Evolutionary conservation across 2,113 vertebrate species (phyloP).

Genomic region (Stegostoma tigrinum): DNA sequence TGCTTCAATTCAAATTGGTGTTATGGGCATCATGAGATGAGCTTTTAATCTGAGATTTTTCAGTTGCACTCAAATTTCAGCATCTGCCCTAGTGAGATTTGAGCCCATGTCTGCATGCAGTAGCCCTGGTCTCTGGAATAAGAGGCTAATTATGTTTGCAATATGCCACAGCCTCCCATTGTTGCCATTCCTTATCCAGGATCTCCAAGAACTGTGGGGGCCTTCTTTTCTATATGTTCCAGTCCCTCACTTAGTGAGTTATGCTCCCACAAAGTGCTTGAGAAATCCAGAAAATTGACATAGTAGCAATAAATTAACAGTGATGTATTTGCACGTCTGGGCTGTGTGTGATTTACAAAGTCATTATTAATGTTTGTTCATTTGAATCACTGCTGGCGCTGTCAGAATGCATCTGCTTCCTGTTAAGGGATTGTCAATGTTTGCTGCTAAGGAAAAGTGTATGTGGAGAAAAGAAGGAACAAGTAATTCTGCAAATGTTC

Average conservation of each 20-base stretch:
- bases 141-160: no score
- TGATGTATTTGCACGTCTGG: not conserved
- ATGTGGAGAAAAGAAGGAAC: not conserved
- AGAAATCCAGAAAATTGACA: not conserved
- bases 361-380: not conserved
- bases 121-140: not conserved
- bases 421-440: not conserved
- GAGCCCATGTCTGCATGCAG: no score
- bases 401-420: not conserved
- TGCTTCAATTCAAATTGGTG: no score
- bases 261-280: not conserved
- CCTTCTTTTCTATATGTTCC: not conserved
- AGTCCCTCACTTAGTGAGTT: not conserved
- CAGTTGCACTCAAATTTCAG: no score
- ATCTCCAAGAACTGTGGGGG: not conserved
- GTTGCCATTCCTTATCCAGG: not conserved
- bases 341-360: not conserved
- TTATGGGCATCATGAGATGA: no score
- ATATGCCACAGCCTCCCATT: not conserved
- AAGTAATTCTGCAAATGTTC: not conserved
- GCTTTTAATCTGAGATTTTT: no score
- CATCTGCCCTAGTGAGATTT: no score
- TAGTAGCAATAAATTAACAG: not conserved
- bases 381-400: not conserved
- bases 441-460: not conserved